phyloP scores from a whole-genome alignment of 1,140 invertebrate species.

The Euwallacea similis region DNA sequence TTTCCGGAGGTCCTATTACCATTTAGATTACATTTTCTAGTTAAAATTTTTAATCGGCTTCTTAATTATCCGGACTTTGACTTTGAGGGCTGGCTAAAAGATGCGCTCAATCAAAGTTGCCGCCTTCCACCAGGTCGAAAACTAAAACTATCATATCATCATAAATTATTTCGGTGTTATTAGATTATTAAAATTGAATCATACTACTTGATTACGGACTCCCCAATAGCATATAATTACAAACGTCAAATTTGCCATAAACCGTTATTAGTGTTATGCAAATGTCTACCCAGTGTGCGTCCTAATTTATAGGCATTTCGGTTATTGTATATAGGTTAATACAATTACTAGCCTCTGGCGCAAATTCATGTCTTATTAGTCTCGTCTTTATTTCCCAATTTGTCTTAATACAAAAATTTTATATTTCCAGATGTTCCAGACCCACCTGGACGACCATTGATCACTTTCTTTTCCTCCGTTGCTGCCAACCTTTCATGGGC shows the following conservation, averaged over 20 bases:
- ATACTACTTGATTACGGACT: too few species aligned
- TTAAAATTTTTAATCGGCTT: conserved; percentile 14
- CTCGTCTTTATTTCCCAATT: neutral
- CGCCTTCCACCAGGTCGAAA: neutral
- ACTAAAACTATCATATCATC: neutral
- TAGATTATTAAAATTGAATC: too few species aligned
- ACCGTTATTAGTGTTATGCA: conserved; percentile 6
- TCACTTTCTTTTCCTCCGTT: conserved; percentile 72
- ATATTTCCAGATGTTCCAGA: conserved; percentile 64
- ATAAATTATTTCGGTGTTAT: neutral
- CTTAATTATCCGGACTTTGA: conserved; percentile 13
- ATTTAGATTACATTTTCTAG: conserved; percentile 22
- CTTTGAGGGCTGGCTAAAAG: neutral
- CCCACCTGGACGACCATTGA: conserved; percentile 71
- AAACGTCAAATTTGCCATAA: neutral
- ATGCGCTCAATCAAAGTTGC: neutral
- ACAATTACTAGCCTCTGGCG: neutral
- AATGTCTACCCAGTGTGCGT: neutral
- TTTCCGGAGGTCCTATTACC: conserved; percentile 14
- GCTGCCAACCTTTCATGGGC: conserved; percentile 77
- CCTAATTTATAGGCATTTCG: conserved; percentile 13
- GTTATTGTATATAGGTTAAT: neutral
- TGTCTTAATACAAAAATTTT: neutral
- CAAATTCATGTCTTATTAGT: neutral
- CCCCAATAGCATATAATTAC: too few species aligned